These are phyloP conservation scores for Ispidina lecontei DNA, from an alignment of 2,797 vertebrate species.

Conservation along the genomic window DNA sequence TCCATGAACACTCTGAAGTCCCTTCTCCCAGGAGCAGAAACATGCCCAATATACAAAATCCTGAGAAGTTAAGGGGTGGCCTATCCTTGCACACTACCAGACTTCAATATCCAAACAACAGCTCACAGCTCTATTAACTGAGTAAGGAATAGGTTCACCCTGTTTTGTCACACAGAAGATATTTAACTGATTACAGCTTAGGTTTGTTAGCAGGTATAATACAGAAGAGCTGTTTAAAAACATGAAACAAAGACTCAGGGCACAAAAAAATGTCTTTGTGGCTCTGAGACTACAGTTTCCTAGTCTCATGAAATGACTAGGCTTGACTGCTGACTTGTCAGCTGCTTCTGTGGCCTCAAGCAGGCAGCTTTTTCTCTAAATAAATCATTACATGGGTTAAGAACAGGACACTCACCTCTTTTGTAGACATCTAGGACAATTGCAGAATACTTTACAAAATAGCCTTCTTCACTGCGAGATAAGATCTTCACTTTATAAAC, in stretches of 20 bases:
- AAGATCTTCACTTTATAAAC: constrained; percentile 85
- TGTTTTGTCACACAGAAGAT: not conserved
- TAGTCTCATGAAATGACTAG: not conserved
- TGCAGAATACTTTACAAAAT: constrained; percentile 87
- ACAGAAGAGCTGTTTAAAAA: not conserved
- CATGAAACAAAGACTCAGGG: not conserved
- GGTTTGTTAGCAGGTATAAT: not conserved
- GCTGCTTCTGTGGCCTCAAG: not conserved
- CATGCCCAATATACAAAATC: not conserved
- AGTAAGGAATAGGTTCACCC: not conserved
- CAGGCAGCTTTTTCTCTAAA: not conserved
- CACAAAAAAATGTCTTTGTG: not conserved
- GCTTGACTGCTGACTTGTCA: not conserved
- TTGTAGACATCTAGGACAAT: constrained; percentile 82
- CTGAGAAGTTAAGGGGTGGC: not conserved
- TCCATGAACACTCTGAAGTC: not conserved
- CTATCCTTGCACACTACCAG: not conserved
- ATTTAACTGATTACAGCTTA: not conserved
- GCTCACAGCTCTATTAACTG: not conserved
- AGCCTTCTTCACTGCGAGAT: constrained; percentile 81
- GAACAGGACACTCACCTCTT: constrained; percentile 77
- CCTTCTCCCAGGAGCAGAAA: not conserved
- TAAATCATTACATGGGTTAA: not conserved
- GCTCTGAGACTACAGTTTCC: not conserved
- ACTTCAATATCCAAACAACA: not conserved